Conservation (phyloP, 2,113 vertebrate genomes). For the Eubucco bourcierii region DNA sequence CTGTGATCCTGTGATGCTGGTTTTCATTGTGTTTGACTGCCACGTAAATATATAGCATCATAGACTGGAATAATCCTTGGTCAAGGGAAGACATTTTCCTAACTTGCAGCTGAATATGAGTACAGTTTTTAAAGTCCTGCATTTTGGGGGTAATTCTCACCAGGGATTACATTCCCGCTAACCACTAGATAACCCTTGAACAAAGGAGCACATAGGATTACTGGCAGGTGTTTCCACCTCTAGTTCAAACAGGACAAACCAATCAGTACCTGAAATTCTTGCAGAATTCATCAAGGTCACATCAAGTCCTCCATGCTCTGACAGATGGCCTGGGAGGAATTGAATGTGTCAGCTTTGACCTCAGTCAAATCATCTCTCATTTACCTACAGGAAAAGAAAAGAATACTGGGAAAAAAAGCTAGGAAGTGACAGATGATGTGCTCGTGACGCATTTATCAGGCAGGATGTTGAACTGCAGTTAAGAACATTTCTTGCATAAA, state of each 20-base stretch:
- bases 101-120: neutral
- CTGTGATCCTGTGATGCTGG: too few relatives aligned
- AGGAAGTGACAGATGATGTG: neutral
- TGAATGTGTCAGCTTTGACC: neutral
- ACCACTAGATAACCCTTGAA: neutral
- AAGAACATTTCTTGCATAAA: conserved; percentile 1
- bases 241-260: neutral
- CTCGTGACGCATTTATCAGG: neutral
- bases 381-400: neutral
- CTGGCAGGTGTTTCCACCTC: neutral
- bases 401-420: neutral
- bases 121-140: neutral
- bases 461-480: neutral
- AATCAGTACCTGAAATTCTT: neutral
- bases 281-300: neutral
- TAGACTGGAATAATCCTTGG: neutral
- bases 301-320: neutral
- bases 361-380: neutral
- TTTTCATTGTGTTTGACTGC: neutral
- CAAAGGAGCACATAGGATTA: neutral
- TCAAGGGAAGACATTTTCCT: neutral
- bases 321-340: neutral
- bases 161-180: neutral
- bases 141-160: neutral
- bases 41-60: neutral